Base-by-base conservation (phyloP, 2,888 invertebrate species). In the Ashinkailepas kermadecensis region DNA sequence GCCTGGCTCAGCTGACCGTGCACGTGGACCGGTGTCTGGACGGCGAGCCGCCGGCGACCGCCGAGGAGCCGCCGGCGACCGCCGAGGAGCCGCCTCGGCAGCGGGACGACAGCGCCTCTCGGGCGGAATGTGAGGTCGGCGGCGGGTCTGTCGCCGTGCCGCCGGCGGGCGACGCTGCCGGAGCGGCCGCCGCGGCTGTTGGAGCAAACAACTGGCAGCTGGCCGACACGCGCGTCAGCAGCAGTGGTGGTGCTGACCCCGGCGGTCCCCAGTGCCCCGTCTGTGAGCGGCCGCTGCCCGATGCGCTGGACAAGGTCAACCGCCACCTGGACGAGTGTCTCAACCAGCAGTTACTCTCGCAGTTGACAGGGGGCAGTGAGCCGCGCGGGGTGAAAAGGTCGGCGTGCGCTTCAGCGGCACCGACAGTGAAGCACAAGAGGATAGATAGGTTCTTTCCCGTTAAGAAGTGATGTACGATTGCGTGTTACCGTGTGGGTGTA, bases 321-420 rank as follows among this genome's bases (percentile, higher is more conserved):
- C 59, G 59, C 15, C 83, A 83, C 67, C 54, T 83, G 81, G 83
- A 83, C 65, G 79, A 80, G 58, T 83, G 83, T 79, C 81, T 83
- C 56, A 57, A 56, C 54, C 70, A 70, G 54, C 23, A 23, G 54
- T 58, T 65, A 12, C n/a, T 81, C 9, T 74, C 54, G 0, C 15
- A 23, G 67, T 23, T 25, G n/a, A 81, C n/a, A 70, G 64, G 10
- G 59, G 78, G 78, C 70, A 74, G 10, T 21, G 39, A 59, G 21
- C 25, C 23, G 11, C 58, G 59, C 39, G 39, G 39, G 8, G 15
- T 10, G 25, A 80, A 80, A n/a, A 58, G 80, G 57, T 58, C n/a
- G 15, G 6, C 15, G 3, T 15, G 13, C 15, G n/a, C 13, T 18
- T 23, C n/a, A 2, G 21, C 54, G 8, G 15, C 18, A 0, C 54